Evolutionary conservation across 2,113 vertebrate species (phyloP), one percentile per base, ranked within the genome.

Genomic region (Lepus europaeus): DNA sequence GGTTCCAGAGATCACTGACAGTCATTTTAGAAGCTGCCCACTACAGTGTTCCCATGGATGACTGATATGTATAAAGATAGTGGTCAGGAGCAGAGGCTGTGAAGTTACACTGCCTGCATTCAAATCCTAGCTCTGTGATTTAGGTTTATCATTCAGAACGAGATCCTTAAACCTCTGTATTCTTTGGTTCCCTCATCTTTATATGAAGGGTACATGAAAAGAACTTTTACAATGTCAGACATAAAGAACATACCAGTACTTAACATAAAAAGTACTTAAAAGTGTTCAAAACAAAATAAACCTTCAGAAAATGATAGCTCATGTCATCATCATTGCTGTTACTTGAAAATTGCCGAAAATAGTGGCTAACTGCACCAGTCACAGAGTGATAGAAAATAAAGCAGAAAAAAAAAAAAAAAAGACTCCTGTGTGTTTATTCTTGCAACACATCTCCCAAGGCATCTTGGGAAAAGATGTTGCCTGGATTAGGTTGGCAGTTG

Each of bases 171-270:
- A 84, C 7, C 13, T 88, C 39, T 68, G 12, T 81, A 39, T 73
- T 81, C 11, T 14, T 85, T 17, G 20, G 27, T 68, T 79, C 79
- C 19, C 36, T 74, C 25, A 27, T 33, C 9, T 82, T 59, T 49
- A 85, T 82, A 14, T 23, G 86, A 93, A 94, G 25, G 6, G 4
- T 25, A 86, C 20, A 93, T 39, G 45, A 69, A 66, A 95, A 72
- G 59, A 56, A 85, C 49, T 53, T 14, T 3, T 63, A 19, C 8
- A 51, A 68, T 31, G 31, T 45, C 17, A 51, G 3, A 61, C 81
- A 11, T 27, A 91, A 85, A 33, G n/a, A 85, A 74, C 7, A 69
- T 72, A 79, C 64, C 39, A 56, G 9, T 36, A 61, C 29, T 74
- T 29, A 70, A 68, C 20, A 73, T 9, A 3, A 29, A 20, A 87